Base-by-base conservation (phyloP, 2,113 vertebrate species). In the Chloropsis cyanopogon region DNA sequence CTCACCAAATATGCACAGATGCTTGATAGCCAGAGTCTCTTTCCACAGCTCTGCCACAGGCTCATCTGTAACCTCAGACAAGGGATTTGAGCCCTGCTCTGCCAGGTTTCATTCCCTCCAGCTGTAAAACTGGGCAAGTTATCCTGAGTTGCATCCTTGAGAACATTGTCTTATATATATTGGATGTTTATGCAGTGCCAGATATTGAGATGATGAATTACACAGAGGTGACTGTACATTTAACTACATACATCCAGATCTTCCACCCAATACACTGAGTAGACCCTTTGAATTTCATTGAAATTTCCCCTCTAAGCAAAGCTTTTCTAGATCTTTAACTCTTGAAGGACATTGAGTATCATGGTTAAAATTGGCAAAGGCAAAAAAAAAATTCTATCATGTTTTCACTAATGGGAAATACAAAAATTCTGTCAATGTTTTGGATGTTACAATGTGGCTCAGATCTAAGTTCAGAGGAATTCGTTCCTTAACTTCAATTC, bases 1-100 rank as follows among this genome's bases (percentile, higher is more conserved):
- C 69, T 94, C 92, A 94, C 91, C 86, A 92, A 94, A 83, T 60
- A 91, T 29, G 46, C 77, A 35, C 71, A 88, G 88, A 92, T 92
- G 91, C 72, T 89, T 21, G 47, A 75, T 54, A 83, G 41, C 73
- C 69, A 82, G 65, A 60, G 61, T 49, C 52, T 31, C 92, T 91
- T 57, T 81, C 70, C 72, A 31, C n/a, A 53, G 65, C 87, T 93
- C 84, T 77, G 65, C 80, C 73, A 92, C 15, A 4, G 60, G 47
- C 44, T 61, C 63, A 20, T 77, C 84, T 41, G 65, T 75, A 73
- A 78, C 69, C 56, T 86, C 15, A 0, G 21, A 37, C 39, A 81
- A 83, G 46, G 11, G 60, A 49, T 25, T 49, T 41, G 16, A 89
- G 70, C 61, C 81, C 78, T 71, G 33, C 65, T 44, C n/a, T 44